A percentile compares a stretch with the other conserved stretches of the same genome.
Conservation (phyloP, 2,888 invertebrate genomes). For the Hypselothyrea guttata region DNA sequence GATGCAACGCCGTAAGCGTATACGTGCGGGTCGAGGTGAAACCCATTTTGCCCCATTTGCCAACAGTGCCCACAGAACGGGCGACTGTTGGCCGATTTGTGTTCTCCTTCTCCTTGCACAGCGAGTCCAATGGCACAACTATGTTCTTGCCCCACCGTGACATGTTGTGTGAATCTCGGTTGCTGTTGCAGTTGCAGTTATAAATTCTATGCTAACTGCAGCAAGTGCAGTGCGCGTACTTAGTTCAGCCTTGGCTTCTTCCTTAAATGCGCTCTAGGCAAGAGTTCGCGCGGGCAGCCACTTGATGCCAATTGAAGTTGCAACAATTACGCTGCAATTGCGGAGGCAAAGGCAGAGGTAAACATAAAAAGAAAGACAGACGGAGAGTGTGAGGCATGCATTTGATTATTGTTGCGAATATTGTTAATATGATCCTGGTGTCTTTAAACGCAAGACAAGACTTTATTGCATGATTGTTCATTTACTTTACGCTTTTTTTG, state of each 20-base stretch:
- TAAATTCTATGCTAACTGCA: slow-evolving; percentile 11
- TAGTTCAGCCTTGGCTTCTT: slow-evolving; percentile 21
- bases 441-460: background rate
- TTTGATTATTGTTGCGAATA: slow-evolving; percentile 14
- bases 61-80: slow-evolving; percentile 94
- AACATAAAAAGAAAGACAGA: background rate
- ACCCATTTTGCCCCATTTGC: slow-evolving; percentile 97
- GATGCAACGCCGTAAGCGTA: slow-evolving; percentile 77
- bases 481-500: slow-evolving; percentile 8
- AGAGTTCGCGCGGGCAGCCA: slow-evolving; percentile 25
- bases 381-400: slow-evolving; percentile 5
- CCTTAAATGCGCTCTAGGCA: slow-evolving; percentile 36
- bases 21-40: slow-evolving; percentile 92
- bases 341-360: no score
- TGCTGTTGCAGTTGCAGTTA: no score
- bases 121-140: slow-evolving; percentile 86
- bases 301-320: slow-evolving; percentile 30
- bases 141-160: slow-evolving; percentile 87
- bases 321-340: slow-evolving; percentile 44
- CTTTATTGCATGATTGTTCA: no score
- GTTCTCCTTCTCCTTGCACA: slow-evolving; percentile 87
- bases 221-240: background rate
- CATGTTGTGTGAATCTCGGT: slow-evolving; percentile 83
- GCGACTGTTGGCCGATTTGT: slow-evolving; percentile 94
- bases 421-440: slow-evolving; percentile 1